Base-by-base conservation (phyloP, 1,140 invertebrate genomes). In the Nautilus pompilius region DNA sequence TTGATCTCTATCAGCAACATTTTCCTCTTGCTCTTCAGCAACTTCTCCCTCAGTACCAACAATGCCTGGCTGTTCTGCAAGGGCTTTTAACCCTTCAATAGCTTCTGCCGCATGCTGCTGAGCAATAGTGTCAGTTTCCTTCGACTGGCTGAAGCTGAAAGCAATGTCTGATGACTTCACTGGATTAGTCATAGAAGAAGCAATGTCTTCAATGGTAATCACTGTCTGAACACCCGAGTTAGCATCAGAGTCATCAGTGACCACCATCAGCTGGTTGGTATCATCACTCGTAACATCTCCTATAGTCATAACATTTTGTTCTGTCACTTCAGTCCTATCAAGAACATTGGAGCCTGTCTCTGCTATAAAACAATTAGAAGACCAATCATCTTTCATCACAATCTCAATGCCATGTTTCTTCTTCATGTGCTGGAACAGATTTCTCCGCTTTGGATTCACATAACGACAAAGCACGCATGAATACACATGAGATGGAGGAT, bases 321-420 rank as follows among this genome's bases (percentile, higher is more conserved):
- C 49, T 68, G 61, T 53, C 65, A 28, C n/a, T 13, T 33, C 33
- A 5, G 5, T 32, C 29, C 26, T 58, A 17, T 41, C 30, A 5
- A 22, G n/a, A 1, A 26, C 6, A 22, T 22, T 24, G n/a, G 29
- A 29, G 55, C 60, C 29, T 3, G 32, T 32, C n/a, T 65, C 69
- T 1, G 74, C 68, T 1, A 77, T 65, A 62, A 74, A 73, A 55
- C 72, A 76, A 49, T 69, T 77, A n/a, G 69, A 71, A 17, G 73
- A 67, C 2, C 76, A 76, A 62, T 79, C 79, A 26, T 76, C 73
- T 55, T 73, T 72, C 71, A 77, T 68, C 6, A 78, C 66, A 17
- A 80, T 75, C 41, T 76, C 74, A 34, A 81, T 81, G 24, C 76
- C 73, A 60, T 81, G 80, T 55, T 80, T 79, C 65, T 80, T 80